Percentiles rank a stretch among this genome's conserved stretches.
These are phyloP conservation scores for Cheilosia grossa DNA, from an alignment of 2,888 invertebrate genomes.

Conservation along the genomic window DNA sequence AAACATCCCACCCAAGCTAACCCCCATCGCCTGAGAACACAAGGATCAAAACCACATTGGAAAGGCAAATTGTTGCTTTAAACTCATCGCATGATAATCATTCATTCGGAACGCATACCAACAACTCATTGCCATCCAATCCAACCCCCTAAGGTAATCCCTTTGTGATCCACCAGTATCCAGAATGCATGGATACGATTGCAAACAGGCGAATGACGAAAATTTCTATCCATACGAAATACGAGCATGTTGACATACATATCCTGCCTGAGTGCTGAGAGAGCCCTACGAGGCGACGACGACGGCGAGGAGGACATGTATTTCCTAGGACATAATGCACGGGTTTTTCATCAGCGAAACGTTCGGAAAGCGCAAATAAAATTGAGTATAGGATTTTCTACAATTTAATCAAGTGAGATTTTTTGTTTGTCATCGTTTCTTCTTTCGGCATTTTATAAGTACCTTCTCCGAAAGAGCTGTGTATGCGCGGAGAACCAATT, in stretches of 20 bases:
- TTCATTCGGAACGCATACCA: slow-evolving; percentile 51
- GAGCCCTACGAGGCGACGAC: no score
- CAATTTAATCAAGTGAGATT: slow-evolving; percentile 68
- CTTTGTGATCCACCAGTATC: slow-evolving; percentile 65
- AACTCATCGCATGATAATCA: slow-evolving; percentile 47
- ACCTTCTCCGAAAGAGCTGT: slow-evolving; percentile 43
- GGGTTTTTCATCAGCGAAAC: slow-evolving; percentile 61
- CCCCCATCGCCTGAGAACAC: background rate
- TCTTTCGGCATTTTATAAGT: background rate
- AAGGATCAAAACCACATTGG: slow-evolving; percentile 23
- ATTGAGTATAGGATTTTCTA: slow-evolving; percentile 64
- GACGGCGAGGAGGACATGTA: slow-evolving; percentile 12
- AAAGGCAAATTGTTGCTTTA: slow-evolving; percentile 60
- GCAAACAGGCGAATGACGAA: slow-evolving; percentile 62
- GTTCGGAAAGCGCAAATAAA: slow-evolving; percentile 65
- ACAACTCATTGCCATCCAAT: slow-evolving; percentile 27
- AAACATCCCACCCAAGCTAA: background rate
- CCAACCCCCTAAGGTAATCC: slow-evolving; percentile 59
- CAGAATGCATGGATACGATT: slow-evolving; percentile 69
- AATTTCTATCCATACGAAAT: slow-evolving; percentile 48
- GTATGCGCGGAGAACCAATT: slow-evolving; percentile 24
- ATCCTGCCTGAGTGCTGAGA: background rate
- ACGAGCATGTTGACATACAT: slow-evolving; percentile 60
- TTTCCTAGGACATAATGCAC: slow-evolving; percentile 52
- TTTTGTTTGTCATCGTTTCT: slow-evolving; percentile 12